A percentile compares a stretch with the other conserved stretches of the same genome.
phyloP scores from a whole-genome alignment of 1,140 invertebrate genomes.

The Aphidius ervi region DNA sequence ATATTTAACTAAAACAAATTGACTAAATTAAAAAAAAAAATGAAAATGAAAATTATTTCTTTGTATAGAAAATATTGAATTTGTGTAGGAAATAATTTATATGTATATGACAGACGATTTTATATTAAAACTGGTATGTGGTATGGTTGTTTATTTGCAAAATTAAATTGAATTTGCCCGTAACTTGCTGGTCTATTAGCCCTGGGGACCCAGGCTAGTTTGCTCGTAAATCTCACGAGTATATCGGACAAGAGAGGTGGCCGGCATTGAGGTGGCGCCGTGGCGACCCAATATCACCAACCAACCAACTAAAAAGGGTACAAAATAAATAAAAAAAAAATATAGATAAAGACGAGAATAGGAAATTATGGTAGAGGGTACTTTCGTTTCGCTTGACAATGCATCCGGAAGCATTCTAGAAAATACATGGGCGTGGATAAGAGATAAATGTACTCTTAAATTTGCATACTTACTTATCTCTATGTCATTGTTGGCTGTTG shows the following conservation, averaged over 20 bases:
- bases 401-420: constrained; percentile 42
- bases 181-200: constrained; percentile 50
- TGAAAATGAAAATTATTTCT: too few species aligned
- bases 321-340: constrained; percentile 8
- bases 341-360: constrained; percentile 15
- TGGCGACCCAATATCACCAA: constrained; percentile 5
- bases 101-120: too few species aligned
- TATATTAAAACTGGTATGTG: constrained; percentile 11
- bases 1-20: too few species aligned
- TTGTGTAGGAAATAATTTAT: too few species aligned
- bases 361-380: constrained; percentile 22
- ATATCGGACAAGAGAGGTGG: constrained; percentile 36
- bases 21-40: too few species aligned
- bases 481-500: not conserved
- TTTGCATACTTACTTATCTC: constrained; percentile 45
- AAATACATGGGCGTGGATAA: constrained; percentile 48
- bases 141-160: constrained; percentile 46
- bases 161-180: constrained; percentile 50
- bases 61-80: too few species aligned
- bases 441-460: constrained; percentile 49
- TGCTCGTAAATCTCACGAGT: constrained; percentile 46
- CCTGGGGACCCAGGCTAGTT: constrained; percentile 43
- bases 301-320: not conserved
- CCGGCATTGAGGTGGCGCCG: constrained; percentile 23
- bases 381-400: constrained; percentile 46